These are phyloP conservation scores for Murina feae DNA, from an alignment of 2,113 vertebrate genomes.

Conservation along the genomic window DNA sequence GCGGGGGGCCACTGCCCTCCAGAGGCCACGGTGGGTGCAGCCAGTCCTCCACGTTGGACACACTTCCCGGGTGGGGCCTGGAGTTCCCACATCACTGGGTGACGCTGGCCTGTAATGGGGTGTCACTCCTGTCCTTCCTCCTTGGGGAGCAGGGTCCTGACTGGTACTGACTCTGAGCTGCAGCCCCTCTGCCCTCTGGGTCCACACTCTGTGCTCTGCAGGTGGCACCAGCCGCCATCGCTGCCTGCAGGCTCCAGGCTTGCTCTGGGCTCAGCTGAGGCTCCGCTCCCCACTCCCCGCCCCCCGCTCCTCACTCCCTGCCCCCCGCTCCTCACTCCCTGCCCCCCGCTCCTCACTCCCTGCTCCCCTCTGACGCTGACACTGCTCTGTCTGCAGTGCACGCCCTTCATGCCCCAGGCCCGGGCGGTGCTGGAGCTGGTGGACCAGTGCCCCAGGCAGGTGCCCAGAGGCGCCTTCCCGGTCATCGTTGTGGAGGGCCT, in stretches of 20 bases:
- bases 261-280: too few relatives aligned
- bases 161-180: too few relatives aligned
- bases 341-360: too few relatives aligned
- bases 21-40: too few relatives aligned
- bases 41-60: too few relatives aligned
- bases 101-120: rapidly evolving
- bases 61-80: rapidly evolving
- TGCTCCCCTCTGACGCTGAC: neutral
- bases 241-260: too few relatives aligned
- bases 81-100: rapidly evolving
- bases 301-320: too few relatives aligned
- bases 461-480: slow-evolving; percentile 83
- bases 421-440: slow-evolving; percentile 81
- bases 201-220: too few relatives aligned
- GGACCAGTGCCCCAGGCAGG: slow-evolving; percentile 71
- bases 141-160: too few relatives aligned
- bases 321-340: too few relatives aligned
- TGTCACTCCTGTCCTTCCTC: neutral
- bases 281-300: rapidly evolving
- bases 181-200: too few relatives aligned
- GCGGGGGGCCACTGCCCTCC: neutral
- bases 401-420: slow-evolving; percentile 87
- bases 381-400: slow-evolving; percentile 75
- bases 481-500: slow-evolving; percentile 93
- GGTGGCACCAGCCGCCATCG: too few relatives aligned